Evolutionary conservation across 2,888 invertebrate species (phyloP), one percentile per base, ranked within the genome.

Genomic region (Serripes groenlandicus): DNA sequence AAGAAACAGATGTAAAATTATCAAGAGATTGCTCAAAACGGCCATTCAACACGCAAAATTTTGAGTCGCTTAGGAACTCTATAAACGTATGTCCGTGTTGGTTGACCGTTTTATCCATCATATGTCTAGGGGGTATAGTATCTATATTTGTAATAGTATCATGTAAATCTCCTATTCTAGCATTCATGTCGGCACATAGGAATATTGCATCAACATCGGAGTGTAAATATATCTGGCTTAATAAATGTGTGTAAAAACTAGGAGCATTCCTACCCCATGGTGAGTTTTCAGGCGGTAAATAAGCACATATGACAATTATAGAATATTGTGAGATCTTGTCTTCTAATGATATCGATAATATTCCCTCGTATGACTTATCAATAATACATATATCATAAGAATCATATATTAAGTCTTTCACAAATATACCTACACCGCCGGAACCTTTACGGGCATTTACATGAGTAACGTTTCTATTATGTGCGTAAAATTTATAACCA

Each of bases 31-130:
- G 18, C 9, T 49, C 71, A 28, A 42, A 62, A 34, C 80, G 52
- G 18, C 80, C 75, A 42, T 81, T 77, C n/a, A 81, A 70, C 18
- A 81, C 74, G 62, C 77, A 77, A 21, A 66, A 56, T 70, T 77
- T 73, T 15, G 73, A n/a, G n/a, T 81, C 73, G 42, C 32, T 58
- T 21, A 81, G 37, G 32, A 81, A 76, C 15, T 77, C 81, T 7
- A 76, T 32, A n/a, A 76, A 76, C 18, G 66, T 32, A 54, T 80
- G 21, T 35, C 34, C 64, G 34, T 34, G 35, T 1, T 34, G n/a
- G 34, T 64, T 64, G 15, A 21, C 21, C 34, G 5, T 23, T 18
- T 21, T n/a, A 34, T 64, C 64, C 15, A 64, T 7, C n/a, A 34
- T n/a, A 34, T 9, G 3, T 2, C 64, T 32, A n/a, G 34, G 1